Base-by-base conservation (phyloP, 1,140 invertebrate genomes). In the Apis florea region DNA sequence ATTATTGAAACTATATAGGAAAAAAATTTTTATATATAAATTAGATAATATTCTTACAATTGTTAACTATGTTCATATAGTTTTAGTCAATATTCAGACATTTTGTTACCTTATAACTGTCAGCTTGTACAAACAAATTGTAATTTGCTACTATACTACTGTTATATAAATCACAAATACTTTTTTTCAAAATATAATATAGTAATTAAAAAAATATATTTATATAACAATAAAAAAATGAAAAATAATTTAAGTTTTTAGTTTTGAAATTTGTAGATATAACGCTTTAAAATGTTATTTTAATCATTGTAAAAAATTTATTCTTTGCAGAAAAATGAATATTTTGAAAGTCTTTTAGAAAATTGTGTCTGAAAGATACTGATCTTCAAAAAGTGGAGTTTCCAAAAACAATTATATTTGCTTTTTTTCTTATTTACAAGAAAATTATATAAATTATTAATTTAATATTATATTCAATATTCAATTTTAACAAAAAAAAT, bases 71-170 rank as follows among this genome's bases (percentile, higher is more conserved):
- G n/a, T 73, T 51, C 24, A 59, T 49, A 17, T 49, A 24, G 15
- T 49, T 51, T 47, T 8, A 59, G 67, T 83, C 74, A 74, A 83
- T 71, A 79, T 86, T 86, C 79, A 85, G 67, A 15, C 49, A 31
- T 47, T 59, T 73, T 72, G 58, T 73, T 24, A 74, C 15, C 53
- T 66, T 81, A 72, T 68, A 63, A 61, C 40, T 54, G 59, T 75
- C 64, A 59, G 66, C 79, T 51, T 67, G 53, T 74, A 56, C 51
- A 24, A 17, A 66, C 77, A 73, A 77, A 58, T 47, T 40, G 49
- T 76, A 85, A 85, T 58, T 54, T 79, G 79, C 56, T 85, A 83
- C 63, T 40, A 59, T 26, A 19, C n/a, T n/a, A 58, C 49, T 31
- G 61, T 61, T 78, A 59, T 26, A 31, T 53, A 66, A 61, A 73